Conservation (phyloP, 2,113 vertebrate species). For the Cyphomyrus plagiostoma region DNA sequence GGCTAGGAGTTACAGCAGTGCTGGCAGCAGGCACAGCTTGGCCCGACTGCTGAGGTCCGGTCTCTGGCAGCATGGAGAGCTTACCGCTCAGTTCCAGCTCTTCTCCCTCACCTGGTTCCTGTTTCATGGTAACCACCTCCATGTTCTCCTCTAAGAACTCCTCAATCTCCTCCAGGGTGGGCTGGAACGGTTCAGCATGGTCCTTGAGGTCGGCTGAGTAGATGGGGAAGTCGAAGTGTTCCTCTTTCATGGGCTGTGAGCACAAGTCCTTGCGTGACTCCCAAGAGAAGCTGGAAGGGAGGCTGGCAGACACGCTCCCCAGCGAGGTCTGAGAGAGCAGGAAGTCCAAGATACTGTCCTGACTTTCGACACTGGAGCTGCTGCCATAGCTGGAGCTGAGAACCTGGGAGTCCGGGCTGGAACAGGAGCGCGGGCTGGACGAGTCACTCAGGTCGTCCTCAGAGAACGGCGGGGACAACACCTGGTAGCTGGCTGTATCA, state of each 20-base stretch:
- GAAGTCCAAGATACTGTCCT: constrained; percentile 84
- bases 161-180: constrained; percentile 89
- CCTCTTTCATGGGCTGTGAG: constrained; percentile 64
- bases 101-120: constrained; percentile 59
- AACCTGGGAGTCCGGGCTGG: constrained; percentile 79
- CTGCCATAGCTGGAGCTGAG: constrained; percentile 79
- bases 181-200: constrained; percentile 72
- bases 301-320: constrained; percentile 43
- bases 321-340: constrained; percentile 81
- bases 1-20: constrained; percentile 35
- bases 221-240: constrained; percentile 69
- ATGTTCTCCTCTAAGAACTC: constrained; percentile 95
- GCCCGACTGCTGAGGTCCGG: constrained; percentile 54
- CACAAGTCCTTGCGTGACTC: constrained; percentile 63
- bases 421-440: constrained; percentile 85
- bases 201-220: constrained; percentile 69
- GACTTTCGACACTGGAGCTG: constrained; percentile 65
- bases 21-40: constrained; percentile 51
- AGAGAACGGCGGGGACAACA: constrained; percentile 77
- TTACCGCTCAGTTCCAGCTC: constrained; percentile 61
- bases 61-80: constrained; percentile 39
- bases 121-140: constrained; percentile 69
- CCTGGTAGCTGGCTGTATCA: constrained; percentile 68
- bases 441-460: constrained; percentile 82
- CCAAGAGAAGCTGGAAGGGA: constrained; percentile 60